A percentile compares a stretch with the other conserved stretches of the same genome.
Conservation (phyloP, 1,140 invertebrate species). For the Cydia strobilella region DNA sequence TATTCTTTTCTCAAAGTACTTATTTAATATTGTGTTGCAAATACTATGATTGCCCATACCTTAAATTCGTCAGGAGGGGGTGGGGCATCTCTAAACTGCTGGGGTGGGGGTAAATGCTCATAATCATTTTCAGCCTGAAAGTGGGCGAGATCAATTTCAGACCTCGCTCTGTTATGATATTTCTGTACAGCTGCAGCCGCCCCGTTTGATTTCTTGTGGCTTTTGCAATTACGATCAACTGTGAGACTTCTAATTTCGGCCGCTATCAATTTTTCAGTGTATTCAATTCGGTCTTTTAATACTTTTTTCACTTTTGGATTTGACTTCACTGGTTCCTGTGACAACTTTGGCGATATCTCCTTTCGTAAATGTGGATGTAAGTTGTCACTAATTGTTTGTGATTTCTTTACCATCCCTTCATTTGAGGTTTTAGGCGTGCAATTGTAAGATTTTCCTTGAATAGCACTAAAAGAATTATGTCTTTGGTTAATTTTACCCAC, state of each 20-base stretch:
- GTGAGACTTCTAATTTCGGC: slow-evolving; percentile 77
- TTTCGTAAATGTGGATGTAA: slow-evolving; percentile 78
- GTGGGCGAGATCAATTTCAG: slow-evolving; percentile 79
- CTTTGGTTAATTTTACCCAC: slow-evolving; percentile 64
- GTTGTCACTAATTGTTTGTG: slow-evolving; percentile 72
- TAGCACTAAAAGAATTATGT: slow-evolving; percentile 77
- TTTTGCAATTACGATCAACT: slow-evolving; percentile 73
- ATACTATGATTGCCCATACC: slow-evolving; percentile 46
- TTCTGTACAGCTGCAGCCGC: slow-evolving; percentile 54
- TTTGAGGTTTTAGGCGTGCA: slow-evolving; percentile 54
- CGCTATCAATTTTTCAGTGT: slow-evolving; percentile 77
- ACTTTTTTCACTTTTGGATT: slow-evolving; percentile 63
- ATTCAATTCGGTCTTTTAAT: slow-evolving; percentile 76
- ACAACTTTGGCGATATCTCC: slow-evolving; percentile 67
- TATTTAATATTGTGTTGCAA: slow-evolving; percentile 2
- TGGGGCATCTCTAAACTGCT: slow-evolving; percentile 91
- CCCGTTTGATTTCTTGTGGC: slow-evolving; percentile 46
- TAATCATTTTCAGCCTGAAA: slow-evolving; percentile 82
- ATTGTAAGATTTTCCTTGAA: slow-evolving; percentile 66
- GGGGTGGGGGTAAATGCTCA: slow-evolving; percentile 90
- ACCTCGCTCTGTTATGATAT: slow-evolving; percentile 80
- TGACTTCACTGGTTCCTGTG: slow-evolving; percentile 54
- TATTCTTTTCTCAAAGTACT: neutral
- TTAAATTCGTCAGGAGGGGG: slow-evolving; percentile 86
- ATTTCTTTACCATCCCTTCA: slow-evolving; percentile 72